Conservation (phyloP, 2,113 vertebrate species). For the Alouatta palliata region DNA sequence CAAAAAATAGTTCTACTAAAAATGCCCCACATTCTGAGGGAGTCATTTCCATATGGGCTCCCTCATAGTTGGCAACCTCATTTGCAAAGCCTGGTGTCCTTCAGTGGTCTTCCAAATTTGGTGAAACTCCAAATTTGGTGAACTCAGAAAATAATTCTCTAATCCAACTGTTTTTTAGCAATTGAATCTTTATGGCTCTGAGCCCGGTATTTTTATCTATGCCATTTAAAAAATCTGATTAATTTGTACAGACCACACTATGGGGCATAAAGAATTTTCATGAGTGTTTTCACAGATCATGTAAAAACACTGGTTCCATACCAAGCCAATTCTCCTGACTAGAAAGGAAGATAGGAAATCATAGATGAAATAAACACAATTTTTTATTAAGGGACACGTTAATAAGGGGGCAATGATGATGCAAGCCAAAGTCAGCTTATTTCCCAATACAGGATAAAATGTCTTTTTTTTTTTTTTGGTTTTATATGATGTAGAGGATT, state of each 20-base stretch:
- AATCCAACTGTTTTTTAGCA: background rate
- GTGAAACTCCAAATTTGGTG: background rate
- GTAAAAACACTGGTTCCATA: background rate
- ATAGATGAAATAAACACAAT: background rate
- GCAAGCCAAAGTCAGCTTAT: background rate
- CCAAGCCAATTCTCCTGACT: background rate
- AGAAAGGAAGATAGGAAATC: slow-evolving; percentile 17
- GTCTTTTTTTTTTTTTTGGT: background rate
- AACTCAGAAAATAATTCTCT: slow-evolving; percentile 9
- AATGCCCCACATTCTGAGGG: background rate
- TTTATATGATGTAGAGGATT: background rate
- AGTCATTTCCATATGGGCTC: background rate
- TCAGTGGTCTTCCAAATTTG: background rate
- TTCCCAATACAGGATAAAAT: background rate
- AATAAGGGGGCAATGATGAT: background rate
- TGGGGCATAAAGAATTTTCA: background rate
- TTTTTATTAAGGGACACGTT: background rate
- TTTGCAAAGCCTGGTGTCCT: background rate
- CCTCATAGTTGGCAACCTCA: background rate
- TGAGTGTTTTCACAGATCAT: background rate
- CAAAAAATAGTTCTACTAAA: background rate
- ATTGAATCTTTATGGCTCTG: background rate
- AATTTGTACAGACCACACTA: background rate
- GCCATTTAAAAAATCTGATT: background rate
- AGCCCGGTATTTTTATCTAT: background rate